Conservation (phyloP, 2,113 vertebrate species). For the Desmodus rotundus region DNA sequence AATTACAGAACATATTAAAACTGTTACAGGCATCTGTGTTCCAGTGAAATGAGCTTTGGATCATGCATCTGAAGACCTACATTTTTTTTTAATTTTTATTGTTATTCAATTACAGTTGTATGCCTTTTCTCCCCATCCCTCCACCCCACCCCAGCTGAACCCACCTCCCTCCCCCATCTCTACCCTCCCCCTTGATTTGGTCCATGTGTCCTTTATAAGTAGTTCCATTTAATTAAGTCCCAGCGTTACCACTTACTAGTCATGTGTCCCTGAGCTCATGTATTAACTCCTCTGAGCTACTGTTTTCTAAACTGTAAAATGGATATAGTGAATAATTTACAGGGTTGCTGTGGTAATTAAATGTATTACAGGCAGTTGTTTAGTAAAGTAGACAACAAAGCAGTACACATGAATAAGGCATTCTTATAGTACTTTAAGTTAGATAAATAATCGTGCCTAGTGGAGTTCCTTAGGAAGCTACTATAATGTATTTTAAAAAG, state of each 20-base stretch:
- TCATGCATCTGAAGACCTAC: background rate
- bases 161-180: too few relatives aligned
- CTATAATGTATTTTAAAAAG: background rate
- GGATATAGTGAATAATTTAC: background rate
- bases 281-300: background rate
- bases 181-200: too few relatives aligned
- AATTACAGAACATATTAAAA: constrained; percentile 51
- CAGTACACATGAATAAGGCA: background rate
- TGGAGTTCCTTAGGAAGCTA: background rate
- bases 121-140: too few relatives aligned
- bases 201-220: too few relatives aligned
- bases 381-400: background rate
- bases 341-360: background rate
- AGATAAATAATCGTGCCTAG: background rate
- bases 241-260: constrained; percentile 13
- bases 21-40: background rate
- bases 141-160: too few relatives aligned
- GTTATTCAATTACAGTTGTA: too few relatives aligned
- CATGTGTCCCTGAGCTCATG: background rate
- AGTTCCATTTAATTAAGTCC: background rate
- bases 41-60: background rate
- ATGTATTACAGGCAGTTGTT: background rate
- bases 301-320: constrained; percentile 35
- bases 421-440: constrained; percentile 21
- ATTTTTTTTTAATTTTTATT: too few relatives aligned